Conservation (phyloP, 2,113 vertebrate genomes). For the Zosterops hypoxanthus region DNA sequence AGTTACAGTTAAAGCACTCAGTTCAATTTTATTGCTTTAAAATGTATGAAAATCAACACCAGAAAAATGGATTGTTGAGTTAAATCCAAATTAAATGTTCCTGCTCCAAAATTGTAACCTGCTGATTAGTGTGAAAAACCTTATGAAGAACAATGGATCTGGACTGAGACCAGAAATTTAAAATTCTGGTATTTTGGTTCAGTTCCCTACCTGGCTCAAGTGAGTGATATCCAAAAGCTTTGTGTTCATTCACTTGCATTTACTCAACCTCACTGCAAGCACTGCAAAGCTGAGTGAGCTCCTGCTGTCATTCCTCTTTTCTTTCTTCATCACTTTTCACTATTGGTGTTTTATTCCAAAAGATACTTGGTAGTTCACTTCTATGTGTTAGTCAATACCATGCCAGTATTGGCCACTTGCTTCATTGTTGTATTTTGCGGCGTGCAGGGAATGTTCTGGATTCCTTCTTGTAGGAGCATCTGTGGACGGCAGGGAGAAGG, state of each 20-base stretch:
- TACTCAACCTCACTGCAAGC: neutral
- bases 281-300: neutral
- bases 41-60: neutral
- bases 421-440: neutral
- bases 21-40: neutral
- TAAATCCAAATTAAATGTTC: neutral
- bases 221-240: neutral
- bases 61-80: neutral
- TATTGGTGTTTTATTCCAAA: neutral
- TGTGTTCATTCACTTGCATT: neutral
- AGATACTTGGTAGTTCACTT: neutral
- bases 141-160: neutral
- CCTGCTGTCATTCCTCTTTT: neutral
- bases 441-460: neutral
- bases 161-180: neutral
- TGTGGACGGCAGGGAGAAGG: too few species aligned
- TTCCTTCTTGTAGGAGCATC: neutral
- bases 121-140: neutral
- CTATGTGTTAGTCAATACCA: neutral
- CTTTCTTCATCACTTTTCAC: neutral
- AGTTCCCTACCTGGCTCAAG: neutral
- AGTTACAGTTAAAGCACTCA: neutral
- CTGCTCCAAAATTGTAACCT: neutral
- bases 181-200: neutral
- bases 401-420: neutral